Evolutionary conservation across 2,113 vertebrate species (phyloP), one percentile per base, ranked within the genome.

Genomic region (Rhipidura dahli): DNA sequence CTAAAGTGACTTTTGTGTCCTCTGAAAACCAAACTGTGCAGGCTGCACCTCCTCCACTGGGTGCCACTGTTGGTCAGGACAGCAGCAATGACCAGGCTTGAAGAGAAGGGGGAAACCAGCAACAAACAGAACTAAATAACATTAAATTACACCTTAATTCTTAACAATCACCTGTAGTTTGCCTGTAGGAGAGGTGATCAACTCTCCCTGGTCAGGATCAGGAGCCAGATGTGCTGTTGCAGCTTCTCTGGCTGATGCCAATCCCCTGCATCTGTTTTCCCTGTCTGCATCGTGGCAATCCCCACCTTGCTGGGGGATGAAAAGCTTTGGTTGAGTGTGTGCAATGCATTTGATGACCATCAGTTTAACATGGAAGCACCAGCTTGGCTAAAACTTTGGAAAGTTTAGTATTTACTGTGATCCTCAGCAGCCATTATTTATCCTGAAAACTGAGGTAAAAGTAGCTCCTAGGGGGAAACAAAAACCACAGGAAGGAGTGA

Each of bases 1-100:
- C 50, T 85, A 0, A 51, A 72, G 44, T 12, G 9, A 2, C 15
- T 60, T 23, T n/a, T 5, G 39, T 17, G 35, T 47, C 24, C 83
- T 89, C 17, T 17, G 49, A 23, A 54, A 54, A 24, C 0, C 4
- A 53, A 68, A 1, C 20, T 23, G 40, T 83, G 93, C 61, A 93
- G 54, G 45, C 75, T 81, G 79, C 69, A 9, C 24, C 26, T 94
- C 30, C 16, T 90, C 92, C 96, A 89, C 93, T 93, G 89, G 95
- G 93, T 95, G 96, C 90, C 93, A 64, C 75, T 95, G 91, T 96
- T 93, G 95, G 44, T 80, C 75, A 93, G 91, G 79, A 24, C 54
- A 93, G 87, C 61, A 50, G 24, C 1, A 22, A 9, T 39, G 49
- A 10, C 49, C 61, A 20, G 28, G 30, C 26, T 54, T 6, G 31